phyloP scores from a whole-genome alignment of 92 coral and sea anemone species.

The Heliopora coerulea region DNA sequence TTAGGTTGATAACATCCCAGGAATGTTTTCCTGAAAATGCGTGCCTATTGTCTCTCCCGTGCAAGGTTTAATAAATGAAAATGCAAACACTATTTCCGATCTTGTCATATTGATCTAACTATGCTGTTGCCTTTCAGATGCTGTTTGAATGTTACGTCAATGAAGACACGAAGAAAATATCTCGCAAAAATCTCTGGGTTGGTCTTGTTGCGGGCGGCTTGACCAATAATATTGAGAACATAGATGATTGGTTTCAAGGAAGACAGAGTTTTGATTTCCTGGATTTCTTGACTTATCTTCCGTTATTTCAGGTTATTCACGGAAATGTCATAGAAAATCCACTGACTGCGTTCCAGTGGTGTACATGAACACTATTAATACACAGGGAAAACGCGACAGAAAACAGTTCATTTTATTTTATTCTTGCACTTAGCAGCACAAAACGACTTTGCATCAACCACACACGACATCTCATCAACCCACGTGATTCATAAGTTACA shows the following conservation, averaged over 20 bases:
- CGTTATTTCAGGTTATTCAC: conserved; percentile 57
- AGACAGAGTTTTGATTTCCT: conserved; percentile 79
- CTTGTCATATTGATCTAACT: neutral
- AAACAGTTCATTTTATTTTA: too few species aligned
- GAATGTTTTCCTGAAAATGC: too few species aligned
- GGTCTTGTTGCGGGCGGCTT: conserved; percentile 87
- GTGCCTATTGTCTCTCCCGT: too few species aligned
- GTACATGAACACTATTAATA: too few species aligned
- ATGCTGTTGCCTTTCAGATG: conserved; percentile 57
- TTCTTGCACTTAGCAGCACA: too few species aligned
- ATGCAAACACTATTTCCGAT: too few species aligned
- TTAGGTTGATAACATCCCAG: too few species aligned
- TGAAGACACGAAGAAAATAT: conserved; percentile 77
- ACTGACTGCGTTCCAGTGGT: conserved; percentile 19
- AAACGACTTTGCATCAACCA: too few species aligned
- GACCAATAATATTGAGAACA: conserved; percentile 53
- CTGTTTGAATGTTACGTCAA: conserved; percentile 87
- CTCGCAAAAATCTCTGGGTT: conserved; percentile 77
- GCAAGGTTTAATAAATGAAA: too few species aligned
- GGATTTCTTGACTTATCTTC: conserved; percentile 89
- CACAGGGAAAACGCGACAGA: too few species aligned
- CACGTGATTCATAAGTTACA: too few species aligned
- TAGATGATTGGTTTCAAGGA: conserved; percentile 64
- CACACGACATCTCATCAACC: too few species aligned
- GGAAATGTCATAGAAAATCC: conserved; percentile 30